These are phyloP conservation scores for Catonia carolina DNA, from an alignment of 2,888 invertebrate species.

Conservation along the genomic window DNA sequence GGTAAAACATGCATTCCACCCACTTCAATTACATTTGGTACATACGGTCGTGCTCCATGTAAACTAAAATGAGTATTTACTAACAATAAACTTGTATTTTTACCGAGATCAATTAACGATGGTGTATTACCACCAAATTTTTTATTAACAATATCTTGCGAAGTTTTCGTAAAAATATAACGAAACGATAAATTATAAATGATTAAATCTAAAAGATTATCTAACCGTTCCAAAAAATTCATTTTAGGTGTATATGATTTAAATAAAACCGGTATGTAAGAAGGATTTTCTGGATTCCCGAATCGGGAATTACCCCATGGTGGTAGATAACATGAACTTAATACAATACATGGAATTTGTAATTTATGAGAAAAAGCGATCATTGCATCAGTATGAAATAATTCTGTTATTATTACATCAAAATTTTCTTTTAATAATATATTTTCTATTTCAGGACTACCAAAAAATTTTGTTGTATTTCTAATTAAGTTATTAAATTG, in stretches of 20 bases:
- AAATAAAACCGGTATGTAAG: conserved; percentile 26
- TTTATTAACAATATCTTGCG: too few relatives aligned
- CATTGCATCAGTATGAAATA: conserved; percentile 29
- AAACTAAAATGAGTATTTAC: conserved; percentile 45
- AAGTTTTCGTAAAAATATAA: too few relatives aligned
- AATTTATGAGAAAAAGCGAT: conserved; percentile 39
- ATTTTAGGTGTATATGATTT: too few relatives aligned
- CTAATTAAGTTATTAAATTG: not conserved
- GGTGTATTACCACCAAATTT: too few relatives aligned
- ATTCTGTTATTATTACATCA: conserved; percentile 29
- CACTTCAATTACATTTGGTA: conserved; percentile 56
- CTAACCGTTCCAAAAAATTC: too few relatives aligned
- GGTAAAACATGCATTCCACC: conserved; percentile 53
- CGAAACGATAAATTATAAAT: too few relatives aligned
- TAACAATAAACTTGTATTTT: conserved; percentile 46
- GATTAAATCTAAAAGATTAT: too few relatives aligned
- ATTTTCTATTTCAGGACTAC: not conserved
- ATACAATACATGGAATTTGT: conserved; percentile 34
- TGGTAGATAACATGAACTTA: conserved; percentile 28
- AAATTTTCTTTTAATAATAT: conserved; percentile 18
- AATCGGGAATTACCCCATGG: conserved; percentile 28
- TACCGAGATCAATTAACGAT: conserved; percentile 17
- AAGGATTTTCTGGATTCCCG: conserved; percentile 22
- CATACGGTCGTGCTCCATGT: conserved; percentile 44
- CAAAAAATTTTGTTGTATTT: not conserved